Evolutionary conservation across 2,797 vertebrate species (phyloP), one percentile per base, ranked within the genome.

Genomic region (Thaleichthys pacificus): DNA sequence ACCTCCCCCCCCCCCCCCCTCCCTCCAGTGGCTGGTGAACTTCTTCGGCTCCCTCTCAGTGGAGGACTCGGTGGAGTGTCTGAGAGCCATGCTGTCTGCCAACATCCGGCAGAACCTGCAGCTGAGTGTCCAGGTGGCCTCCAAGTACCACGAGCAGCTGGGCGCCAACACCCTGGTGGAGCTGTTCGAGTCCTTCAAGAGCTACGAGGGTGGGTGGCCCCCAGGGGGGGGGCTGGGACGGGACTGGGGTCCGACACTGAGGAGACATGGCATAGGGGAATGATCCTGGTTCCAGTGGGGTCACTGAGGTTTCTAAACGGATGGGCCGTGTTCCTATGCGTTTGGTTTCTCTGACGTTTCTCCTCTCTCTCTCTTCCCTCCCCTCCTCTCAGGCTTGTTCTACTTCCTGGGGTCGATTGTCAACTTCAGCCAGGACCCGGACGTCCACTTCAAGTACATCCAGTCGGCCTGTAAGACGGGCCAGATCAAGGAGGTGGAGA

Each of bases 121-220:
- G 89, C 89, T 97, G 51, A 95, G 94, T 71, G 95, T 97, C 75
- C 96, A 97, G 69, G 94, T 98, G 51, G 95, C 95, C 9, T 95
- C 96, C 4, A 97, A 96, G 81, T 97, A 97, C 85, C 95, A 97
- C 0, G 95, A 98, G 77, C 96, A 96, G 86, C 90, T 97, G 82
- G 95, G 96, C 67, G 96, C 93, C 2, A 92, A 95, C 81, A 85
- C 93, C 0, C 89, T 98, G 74, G 94, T 97, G 84, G 95, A 98
- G 82, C 95, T 98, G 8, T 98, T 97, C 83, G 96, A 97, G 72
- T 96, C 96, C 63, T 97, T 97, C 83, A 96, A 95, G 91, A 97
- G 96, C 85, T 96, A 96, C 15, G 95, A 97, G 91, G 96, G 96
- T 97, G 93, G 61, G 86, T 80, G 17, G 2, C 57, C 57, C 60